Conservation (phyloP, 2,888 invertebrate species). For the Balanococcus diminutus region DNA sequence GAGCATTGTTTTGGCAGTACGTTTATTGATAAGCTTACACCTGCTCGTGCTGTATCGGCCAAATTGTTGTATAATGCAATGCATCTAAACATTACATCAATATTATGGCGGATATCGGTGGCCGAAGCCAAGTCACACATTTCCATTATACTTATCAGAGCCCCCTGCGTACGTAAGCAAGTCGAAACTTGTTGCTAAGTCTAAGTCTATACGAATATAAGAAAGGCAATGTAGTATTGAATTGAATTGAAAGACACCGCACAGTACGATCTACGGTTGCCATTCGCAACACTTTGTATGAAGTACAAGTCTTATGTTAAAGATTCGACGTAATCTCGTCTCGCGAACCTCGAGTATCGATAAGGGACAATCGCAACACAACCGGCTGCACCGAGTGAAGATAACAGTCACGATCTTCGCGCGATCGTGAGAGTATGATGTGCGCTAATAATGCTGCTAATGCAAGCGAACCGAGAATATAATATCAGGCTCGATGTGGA, state of each 20-base stretch:
- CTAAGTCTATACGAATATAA: neutral
- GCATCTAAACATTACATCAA: neutral
- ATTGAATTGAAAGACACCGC: neutral
- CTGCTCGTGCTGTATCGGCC: neutral
- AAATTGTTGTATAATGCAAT: neutral
- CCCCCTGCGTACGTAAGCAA: neutral
- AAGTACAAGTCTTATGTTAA: too few species aligned
- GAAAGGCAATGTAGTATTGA: neutral
- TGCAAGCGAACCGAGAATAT: too few species aligned
- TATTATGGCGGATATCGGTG: too few species aligned
- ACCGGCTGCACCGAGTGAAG: neutral
- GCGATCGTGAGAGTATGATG: too few species aligned
- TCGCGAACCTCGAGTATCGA: neutral
- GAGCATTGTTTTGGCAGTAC: neutral
- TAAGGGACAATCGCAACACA: neutral
- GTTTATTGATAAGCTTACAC: neutral
- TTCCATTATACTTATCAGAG: neutral
- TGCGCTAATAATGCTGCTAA: too few species aligned
- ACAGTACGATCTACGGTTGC: too few species aligned
- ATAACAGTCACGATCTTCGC: neutral
- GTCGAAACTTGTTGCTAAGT: neutral
- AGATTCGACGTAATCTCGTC: neutral
- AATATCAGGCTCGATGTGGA: too few species aligned
- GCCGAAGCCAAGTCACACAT: neutral
- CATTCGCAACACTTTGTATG: neutral